Evolutionary conservation across 1,140 invertebrate species (phyloP).

Genomic region (Drosophila sucinea): DNA sequence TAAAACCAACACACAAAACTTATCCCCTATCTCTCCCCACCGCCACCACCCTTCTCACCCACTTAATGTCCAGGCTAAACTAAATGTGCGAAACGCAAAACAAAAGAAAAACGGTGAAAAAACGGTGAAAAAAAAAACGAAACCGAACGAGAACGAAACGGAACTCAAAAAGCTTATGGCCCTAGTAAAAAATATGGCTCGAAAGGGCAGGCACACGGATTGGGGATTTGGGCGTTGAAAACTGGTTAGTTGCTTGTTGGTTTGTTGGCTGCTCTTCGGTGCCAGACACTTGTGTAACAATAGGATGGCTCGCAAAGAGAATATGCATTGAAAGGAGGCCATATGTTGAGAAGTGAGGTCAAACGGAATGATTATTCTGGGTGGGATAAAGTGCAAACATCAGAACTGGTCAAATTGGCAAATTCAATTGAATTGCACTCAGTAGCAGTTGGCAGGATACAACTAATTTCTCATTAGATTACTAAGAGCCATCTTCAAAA

Average conservation of each 20-base stretch:
- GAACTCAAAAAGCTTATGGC: slow-evolving; percentile 7
- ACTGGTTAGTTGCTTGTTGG: slow-evolving; percentile 28
- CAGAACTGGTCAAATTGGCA: slow-evolving; percentile 14
- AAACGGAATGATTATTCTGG: slow-evolving; percentile 44
- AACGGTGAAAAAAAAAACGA: neutral
- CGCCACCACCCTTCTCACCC: neutral
- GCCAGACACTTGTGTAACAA: slow-evolving; percentile 15
- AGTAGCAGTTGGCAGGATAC: no score
- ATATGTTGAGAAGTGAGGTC: slow-evolving; percentile 51
- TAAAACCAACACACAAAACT: slow-evolving; percentile 24
- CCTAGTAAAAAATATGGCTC: slow-evolving; percentile 30
- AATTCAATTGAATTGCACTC: slow-evolving; percentile 39
- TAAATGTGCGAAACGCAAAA: slow-evolving; percentile 56
- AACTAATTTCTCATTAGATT: no score
- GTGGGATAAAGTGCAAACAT: neutral
- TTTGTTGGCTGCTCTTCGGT: slow-evolving; percentile 5
- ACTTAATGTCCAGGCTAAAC: slow-evolving; percentile 35
- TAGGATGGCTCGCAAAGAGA: slow-evolving; percentile 1
- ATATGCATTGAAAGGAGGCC: slow-evolving; percentile 46
- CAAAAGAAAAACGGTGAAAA: neutral
- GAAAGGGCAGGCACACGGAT: slow-evolving; percentile 55
- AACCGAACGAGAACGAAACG: neutral
- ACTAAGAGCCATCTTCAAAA: no score
- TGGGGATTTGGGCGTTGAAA: slow-evolving; percentile 35
- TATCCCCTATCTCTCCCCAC: neutral